Evolutionary conservation across 1,140 invertebrate species (phyloP).

Genomic region (Drosophila nigromelanica): DNA sequence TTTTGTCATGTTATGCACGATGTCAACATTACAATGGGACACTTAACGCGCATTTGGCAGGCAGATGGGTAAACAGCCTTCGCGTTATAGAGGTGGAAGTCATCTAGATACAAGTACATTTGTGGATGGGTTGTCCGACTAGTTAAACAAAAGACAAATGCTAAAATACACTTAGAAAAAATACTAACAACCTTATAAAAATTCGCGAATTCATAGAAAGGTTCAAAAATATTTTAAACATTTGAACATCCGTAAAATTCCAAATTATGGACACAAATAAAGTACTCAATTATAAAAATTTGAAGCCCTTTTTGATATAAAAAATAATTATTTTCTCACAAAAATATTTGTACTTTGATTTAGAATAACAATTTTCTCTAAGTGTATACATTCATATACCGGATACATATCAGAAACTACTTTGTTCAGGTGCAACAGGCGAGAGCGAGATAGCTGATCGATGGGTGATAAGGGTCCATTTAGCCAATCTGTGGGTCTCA

Average conservation of each 20-base stretch:
- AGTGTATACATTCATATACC: background rate
- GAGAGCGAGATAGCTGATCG: slow-evolving; percentile 15
- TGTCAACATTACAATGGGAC: slow-evolving; percentile 68
- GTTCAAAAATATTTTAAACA: no score
- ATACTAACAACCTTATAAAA: no score
- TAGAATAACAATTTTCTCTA: no score
- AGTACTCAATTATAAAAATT: no score
- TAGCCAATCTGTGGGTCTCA: slow-evolving; percentile 14
- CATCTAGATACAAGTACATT: slow-evolving; percentile 14
- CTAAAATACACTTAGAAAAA: no score
- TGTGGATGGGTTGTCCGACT: slow-evolving; percentile 26
- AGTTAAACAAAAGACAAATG: background rate
- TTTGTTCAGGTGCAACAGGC: background rate
- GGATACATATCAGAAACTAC: slow-evolving; percentile 15
- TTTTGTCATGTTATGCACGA: slow-evolving; percentile 47
- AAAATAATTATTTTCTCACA: no score
- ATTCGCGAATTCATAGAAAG: no score
- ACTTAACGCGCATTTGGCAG: slow-evolving; percentile 76
- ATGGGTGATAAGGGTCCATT: slow-evolving; percentile 4
- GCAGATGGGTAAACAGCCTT: slow-evolving; percentile 34
- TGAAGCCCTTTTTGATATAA: no score
- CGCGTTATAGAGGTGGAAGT: background rate
- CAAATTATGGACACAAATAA: no score
- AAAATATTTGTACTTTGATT: no score
- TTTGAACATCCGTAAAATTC: no score